Base-by-base conservation (phyloP, 2,888 invertebrate species). In the Eupithecia tripunctaria region DNA sequence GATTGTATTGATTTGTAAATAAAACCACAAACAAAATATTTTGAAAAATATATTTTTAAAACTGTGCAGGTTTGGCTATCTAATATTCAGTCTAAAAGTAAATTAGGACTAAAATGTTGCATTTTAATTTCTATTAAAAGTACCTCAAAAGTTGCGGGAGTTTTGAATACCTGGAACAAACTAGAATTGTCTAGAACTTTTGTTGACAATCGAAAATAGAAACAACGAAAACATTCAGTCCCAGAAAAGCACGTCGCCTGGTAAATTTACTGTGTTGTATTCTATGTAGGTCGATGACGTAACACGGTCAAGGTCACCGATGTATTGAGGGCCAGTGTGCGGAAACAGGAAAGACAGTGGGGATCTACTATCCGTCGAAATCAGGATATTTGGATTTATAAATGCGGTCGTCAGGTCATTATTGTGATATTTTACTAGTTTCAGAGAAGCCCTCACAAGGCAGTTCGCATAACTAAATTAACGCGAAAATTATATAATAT, bases 221-320 rank as follows among this genome's bases (percentile, higher is more conserved):
- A n/a, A 63, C 29, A 62, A 29, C n/a, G n/a, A 62, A 60, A n/a
- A 41, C 56, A 65, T 21, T 27, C 32, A 51, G 56, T 7, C 59
- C 43, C 47, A 47, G 21, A 51, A 51, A 43, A 43, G 43, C 43
- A n/a, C 29, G 65, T 43, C 41, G 32, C 64, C 29, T 65, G 65
- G 25, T 27, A 32, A 64, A 38, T 29, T 38, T 21, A 36, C 6
- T 64, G 21, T 7, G 4, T 21, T 25, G 62, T 63, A 63, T 38
- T 64, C 64, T 64, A 25, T 66, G 59, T 59, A 56, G 65, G 64
- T 56, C 70, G 70, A 71, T 71, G 70, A 66, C 70, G 70, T 65
- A 15, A 64, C 59, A 71, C 68, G 68, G 73, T 68, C 70, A 74
- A 71, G 64, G 73, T 64, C 67, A 5, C 25, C 25, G 14, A 67